Base-by-base conservation (phyloP, 2,113 vertebrate genomes). In the Plectropomus leopardus region DNA sequence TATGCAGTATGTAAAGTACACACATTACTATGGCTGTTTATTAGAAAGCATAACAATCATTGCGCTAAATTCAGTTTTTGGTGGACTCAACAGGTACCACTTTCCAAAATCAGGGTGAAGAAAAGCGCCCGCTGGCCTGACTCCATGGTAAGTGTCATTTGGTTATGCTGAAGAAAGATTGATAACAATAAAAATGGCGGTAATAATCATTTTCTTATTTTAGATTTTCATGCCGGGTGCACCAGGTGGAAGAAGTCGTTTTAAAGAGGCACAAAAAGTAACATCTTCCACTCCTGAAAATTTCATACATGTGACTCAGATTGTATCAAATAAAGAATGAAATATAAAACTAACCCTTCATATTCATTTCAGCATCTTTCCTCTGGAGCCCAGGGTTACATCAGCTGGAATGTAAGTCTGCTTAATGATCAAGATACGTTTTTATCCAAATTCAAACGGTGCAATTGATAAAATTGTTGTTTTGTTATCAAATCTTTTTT, bases 221-320 rank as follows among this genome's bases (percentile, higher is more conserved):
- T 67, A 95, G 94, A 88, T 30, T 1, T 88, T 84, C 71, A 91
- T 94, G 93, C 94, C 94, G 74, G 94, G 93, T 30, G 77, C 76
- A 9, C 84, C 80, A 7, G 92, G 90, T 69, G 87, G 91, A 82
- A 89, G 78, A 78, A 70, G 80, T 60, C 69, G 4, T 2, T 86
- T 84, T 78, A 86, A 80, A 13, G 55, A 77, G 17, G 71, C 72
- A 75, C 63, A 82, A 68, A 88, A 92, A 84, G 93, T 95, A 88
- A 87, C 63, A 16, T 44, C 53, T 48, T 30, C 17, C n/a, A 50
- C 1, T 32, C 24, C 75, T 76, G 58, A 64, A 72, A 36, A 55
- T 60, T 32, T 24, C 3, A n/a, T 42, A 47, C 32, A 57, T 73
- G 7, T 48, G 28, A 44, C 13, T 61, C 19, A 57, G 70, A 44